phyloP scores from a whole-genome alignment of 2,888 invertebrate genomes.

The Pedicia rivosa region DNA sequence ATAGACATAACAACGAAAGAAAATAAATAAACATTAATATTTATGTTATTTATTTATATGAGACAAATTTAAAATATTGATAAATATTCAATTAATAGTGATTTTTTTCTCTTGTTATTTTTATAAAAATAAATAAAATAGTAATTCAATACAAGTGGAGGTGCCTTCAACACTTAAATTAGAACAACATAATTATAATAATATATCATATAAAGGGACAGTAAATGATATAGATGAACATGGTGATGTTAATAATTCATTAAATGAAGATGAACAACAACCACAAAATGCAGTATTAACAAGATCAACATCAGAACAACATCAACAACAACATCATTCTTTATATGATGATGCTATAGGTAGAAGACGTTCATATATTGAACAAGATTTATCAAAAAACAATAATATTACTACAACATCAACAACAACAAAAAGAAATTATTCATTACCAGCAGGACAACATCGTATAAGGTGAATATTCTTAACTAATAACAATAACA shows the following conservation, averaged over 20 bases:
- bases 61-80: too few relatives aligned
- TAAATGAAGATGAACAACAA: not conserved
- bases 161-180: slow-evolving; percentile 4
- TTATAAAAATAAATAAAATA: not conserved
- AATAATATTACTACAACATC: not conserved
- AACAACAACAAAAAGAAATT: not conserved
- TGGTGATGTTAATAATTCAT: not conserved
- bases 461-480: too few relatives aligned
- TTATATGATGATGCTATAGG: not conserved
- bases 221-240: not conserved
- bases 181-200: not conserved
- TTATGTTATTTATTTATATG: too few relatives aligned
- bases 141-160: slow-evolving; percentile 5
- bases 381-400: too few relatives aligned
- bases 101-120: too few relatives aligned
- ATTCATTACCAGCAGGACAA: not conserved
- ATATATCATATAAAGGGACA: not conserved
- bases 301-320: not conserved
- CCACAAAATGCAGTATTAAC: not conserved
- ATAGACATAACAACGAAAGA: too few relatives aligned
- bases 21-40: too few relatives aligned
- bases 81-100: not conserved
- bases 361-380: too few relatives aligned
- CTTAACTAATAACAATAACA: too few relatives aligned
- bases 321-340: not conserved